Percentiles rank a stretch among this genome's conserved stretches.
phyloP scores from a whole-genome alignment of 2,797 vertebrate species.

The Onychomys torridus region DNA sequence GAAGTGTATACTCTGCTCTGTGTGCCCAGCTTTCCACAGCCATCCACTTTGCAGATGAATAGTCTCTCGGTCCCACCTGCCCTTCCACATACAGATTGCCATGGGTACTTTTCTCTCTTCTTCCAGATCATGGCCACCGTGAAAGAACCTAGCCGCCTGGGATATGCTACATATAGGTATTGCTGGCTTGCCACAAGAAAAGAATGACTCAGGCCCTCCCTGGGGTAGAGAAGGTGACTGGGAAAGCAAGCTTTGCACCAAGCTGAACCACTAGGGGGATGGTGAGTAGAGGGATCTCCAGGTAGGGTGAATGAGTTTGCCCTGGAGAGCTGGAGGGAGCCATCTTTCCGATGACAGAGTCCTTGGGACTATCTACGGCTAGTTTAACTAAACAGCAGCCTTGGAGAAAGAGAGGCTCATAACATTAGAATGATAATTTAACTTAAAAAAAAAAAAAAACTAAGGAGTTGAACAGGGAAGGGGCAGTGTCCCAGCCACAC shows the following conservation, averaged over 20 bases:
- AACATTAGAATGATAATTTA: neutral
- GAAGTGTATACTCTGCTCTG: neutral
- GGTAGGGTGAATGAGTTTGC: neutral
- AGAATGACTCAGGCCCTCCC: neutral
- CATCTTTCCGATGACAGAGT: neutral
- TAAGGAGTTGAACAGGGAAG: neutral
- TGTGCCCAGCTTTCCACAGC: neutral
- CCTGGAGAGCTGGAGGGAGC: neutral
- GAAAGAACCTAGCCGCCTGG: neutral
- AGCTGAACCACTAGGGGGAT: neutral
- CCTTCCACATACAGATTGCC: neutral
- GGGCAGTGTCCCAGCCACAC: neutral
- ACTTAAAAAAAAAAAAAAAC: neutral
- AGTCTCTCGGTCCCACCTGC: neutral
- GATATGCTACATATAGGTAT: neutral
- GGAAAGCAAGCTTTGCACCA: neutral
- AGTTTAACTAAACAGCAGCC: neutral
- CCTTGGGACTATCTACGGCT: neutral
- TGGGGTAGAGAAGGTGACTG: neutral
- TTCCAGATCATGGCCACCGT: neutral
- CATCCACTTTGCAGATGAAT: neutral
- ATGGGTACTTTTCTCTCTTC: neutral
- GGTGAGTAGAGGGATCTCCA: accelerated
- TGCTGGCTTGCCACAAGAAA: neutral
- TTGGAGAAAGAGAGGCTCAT: neutral